Conservation (phyloP, 2,888 invertebrate species). For the Deilephila elpenor region DNA sequence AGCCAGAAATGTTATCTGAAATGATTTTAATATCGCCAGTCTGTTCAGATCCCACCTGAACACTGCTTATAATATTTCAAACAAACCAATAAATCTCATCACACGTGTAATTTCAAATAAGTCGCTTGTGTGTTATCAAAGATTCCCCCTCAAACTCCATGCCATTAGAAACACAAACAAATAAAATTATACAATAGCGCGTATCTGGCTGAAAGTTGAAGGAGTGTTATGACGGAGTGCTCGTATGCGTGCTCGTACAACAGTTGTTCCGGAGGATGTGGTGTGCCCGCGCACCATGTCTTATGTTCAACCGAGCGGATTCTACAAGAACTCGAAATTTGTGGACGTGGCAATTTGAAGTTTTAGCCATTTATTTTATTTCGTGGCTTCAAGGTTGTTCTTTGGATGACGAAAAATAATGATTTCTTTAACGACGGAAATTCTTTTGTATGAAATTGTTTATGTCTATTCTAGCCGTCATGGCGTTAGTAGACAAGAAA, state of each 20-base stretch:
- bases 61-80: background rate
- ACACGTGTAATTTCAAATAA: background rate
- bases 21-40: too few relatives aligned
- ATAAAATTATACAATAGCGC: conserved; percentile 15
- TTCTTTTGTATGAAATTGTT: too few relatives aligned
- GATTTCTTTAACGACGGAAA: too few relatives aligned
- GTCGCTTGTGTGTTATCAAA: conserved; percentile 12
- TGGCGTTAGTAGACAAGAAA: too few relatives aligned
- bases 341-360: conserved; percentile 26
- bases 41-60: too few relatives aligned
- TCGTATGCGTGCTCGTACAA: conserved; percentile 55
- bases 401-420: too few relatives aligned
- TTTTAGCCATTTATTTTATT: too few relatives aligned
- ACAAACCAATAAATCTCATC: background rate
- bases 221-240: conserved; percentile 24
- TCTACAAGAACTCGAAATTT: conserved; percentile 43
- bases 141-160: background rate
- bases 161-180: conserved; percentile 2
- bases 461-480: too few relatives aligned
- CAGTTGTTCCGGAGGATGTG: conserved; percentile 80
- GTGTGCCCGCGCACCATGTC: conserved; percentile 70
- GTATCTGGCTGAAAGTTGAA: conserved; percentile 3
- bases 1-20: too few relatives aligned
- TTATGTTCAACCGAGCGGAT: conserved; percentile 78
- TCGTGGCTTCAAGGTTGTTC: too few relatives aligned